Base-by-base conservation (phyloP, 2,113 vertebrate species). In the Penelope pileata region DNA sequence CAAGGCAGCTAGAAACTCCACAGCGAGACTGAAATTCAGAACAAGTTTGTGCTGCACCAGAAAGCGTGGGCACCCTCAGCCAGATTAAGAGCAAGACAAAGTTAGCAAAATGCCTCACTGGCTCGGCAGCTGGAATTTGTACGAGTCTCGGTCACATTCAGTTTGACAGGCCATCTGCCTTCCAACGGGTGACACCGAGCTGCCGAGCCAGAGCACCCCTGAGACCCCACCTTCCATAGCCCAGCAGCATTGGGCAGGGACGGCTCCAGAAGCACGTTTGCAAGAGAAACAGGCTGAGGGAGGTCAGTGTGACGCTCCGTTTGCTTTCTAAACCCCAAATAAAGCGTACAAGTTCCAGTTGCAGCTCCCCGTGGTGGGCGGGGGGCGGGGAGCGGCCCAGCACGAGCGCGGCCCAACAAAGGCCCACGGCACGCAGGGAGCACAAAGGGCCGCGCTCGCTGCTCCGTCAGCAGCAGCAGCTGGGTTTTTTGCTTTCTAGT, bases 261-360 rank as follows among this genome's bases (percentile, higher is more conserved):
- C 74, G 85, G 86, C 82, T 93, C 91, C 83, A 82, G 84, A 87
- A 89, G 77, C 69, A 30, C 74, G 81, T 93, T 94, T 93, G 84
- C 77, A 92, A 87, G 88, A 91, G 86, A 87, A 87, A 94, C 91
- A 76, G 45, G 81, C 93, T 80, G 86, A 95, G 93, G 92, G 72
- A 95, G 94, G 86, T 93, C 94, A 96, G 64, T 21, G 60, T 42
- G 62, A 96, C 92, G 95, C 77, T 95, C 91, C 66, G 62, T 56
- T 92, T 89, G 51, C 93, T 92, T 90, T 97, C 91, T 45, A 96
- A 95, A 97, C 87, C 93, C 86, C 42, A 93, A 74, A 91, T 92
- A 85, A 96, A 95, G 86, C 45, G 0, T 17, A 42, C 63, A 90
- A 68, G 81, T 94, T 95, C 62, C 74, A 63, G 32, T 89, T 45